Conservation (phyloP, 2,113 vertebrate genomes). For the Hippocampus mohnikei region DNA sequence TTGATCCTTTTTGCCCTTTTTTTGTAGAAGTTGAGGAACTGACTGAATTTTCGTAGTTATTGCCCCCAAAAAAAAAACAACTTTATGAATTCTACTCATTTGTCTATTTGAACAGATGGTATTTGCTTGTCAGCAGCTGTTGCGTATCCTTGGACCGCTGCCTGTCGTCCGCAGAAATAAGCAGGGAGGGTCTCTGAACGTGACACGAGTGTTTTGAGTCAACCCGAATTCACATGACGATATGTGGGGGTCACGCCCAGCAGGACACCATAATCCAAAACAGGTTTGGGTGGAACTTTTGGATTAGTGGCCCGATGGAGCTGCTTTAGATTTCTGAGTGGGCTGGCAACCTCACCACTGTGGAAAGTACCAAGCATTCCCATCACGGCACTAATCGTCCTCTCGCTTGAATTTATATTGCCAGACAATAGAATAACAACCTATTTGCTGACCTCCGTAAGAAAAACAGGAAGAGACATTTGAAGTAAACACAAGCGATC, state of each 20-base stretch:
- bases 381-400: background rate
- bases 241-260: constrained; percentile 13
- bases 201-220: background rate
- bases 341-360: constrained; percentile 3
- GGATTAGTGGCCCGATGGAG: constrained; percentile 19
- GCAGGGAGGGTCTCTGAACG: background rate
- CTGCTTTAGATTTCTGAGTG: constrained; percentile 8
- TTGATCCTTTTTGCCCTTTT: background rate
- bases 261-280: constrained; percentile 21
- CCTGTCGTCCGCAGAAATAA: background rate
- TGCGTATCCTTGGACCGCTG: background rate
- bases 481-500: background rate
- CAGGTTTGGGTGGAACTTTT: constrained; percentile 31
- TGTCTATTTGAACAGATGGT: background rate
- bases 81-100: background rate
- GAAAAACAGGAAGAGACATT: constrained; percentile 1
- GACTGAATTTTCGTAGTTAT: background rate
- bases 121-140: constrained; percentile 4
- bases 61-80: background rate
- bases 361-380: constrained; percentile 26
- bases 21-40: background rate
- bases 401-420: background rate
- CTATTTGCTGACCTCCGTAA: background rate
- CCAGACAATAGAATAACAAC: background rate
- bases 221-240: constrained; percentile 7